A percentile compares a stretch with the other conserved stretches of the same genome.
Conservation (phyloP, 2,888 invertebrate genomes). For the Congeria kusceri region DNA sequence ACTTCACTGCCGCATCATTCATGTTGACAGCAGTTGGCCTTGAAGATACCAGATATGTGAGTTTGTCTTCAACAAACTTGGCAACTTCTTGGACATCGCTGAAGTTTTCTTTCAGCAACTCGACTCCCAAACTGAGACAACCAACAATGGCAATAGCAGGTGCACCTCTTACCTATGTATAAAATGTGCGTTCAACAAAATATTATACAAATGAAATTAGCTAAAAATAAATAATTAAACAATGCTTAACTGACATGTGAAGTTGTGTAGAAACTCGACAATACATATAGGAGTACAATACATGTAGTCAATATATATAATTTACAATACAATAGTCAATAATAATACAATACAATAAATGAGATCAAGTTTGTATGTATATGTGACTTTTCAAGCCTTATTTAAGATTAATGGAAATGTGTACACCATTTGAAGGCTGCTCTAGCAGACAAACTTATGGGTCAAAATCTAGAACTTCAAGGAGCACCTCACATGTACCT, state of each 20-base stretch:
- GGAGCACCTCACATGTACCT: slow-evolving; percentile 88
- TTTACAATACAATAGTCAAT: too few relatives aligned
- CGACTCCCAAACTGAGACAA: slow-evolving; percentile 95
- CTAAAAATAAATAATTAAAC: too few relatives aligned
- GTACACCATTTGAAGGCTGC: too few relatives aligned
- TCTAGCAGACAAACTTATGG: not conserved
- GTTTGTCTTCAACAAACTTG: slow-evolving; percentile 89
- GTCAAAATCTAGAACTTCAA: slow-evolving; percentile 30
- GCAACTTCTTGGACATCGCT: slow-evolving; percentile 88
- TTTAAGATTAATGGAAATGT: too few relatives aligned
- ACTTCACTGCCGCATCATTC: slow-evolving; percentile 90
- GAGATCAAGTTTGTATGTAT: too few relatives aligned
- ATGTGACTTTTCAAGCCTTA: too few relatives aligned
- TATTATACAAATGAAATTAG: not conserved
- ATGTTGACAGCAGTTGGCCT: slow-evolving; percentile 99
- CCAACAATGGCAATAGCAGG: slow-evolving; percentile 99
- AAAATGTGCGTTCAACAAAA: not conserved
- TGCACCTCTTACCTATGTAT: slow-evolving; percentile 95
- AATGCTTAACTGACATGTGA: too few relatives aligned
- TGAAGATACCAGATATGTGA: slow-evolving; percentile 95
- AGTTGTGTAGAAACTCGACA: too few relatives aligned
- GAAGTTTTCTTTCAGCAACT: slow-evolving; percentile 88
- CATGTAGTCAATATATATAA: too few relatives aligned
- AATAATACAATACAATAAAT: too few relatives aligned
- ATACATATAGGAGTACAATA: too few relatives aligned